These are phyloP conservation scores for Eupithecia centaureata DNA, from an alignment of 2,888 invertebrate genomes.

Conservation along the genomic window DNA sequence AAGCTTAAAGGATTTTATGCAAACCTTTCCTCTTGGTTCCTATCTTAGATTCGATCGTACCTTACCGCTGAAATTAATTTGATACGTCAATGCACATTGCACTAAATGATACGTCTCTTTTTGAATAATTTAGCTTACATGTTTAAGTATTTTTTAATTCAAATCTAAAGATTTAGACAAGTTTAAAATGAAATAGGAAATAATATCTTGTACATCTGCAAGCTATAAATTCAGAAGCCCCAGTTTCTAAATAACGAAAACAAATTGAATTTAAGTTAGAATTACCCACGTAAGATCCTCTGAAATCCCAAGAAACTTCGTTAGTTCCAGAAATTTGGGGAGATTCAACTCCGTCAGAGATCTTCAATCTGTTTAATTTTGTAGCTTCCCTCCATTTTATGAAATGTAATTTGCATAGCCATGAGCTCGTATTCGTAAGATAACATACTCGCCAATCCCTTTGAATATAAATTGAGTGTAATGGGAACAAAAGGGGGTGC, in stretches of 20 bases:
- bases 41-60: no score
- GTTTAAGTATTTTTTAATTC: no score
- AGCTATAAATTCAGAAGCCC: not conserved
- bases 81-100: no score
- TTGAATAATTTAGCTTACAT: no score
- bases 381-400: conserved; percentile 46
- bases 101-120: no score
- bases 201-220: not conserved
- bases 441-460: conserved; percentile 33
- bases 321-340: conserved; percentile 39
- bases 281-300: conserved; percentile 30
- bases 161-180: no score
- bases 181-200: no score
- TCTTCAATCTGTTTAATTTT: conserved; percentile 54
- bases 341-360: conserved; percentile 46
- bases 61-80: no score
- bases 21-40: no score
- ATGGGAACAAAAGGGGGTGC: conserved; percentile 33
- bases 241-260: conserved; percentile 8
- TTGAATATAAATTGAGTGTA: conserved; percentile 37
- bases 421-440: conserved; percentile 39
- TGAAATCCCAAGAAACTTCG: conserved; percentile 39
- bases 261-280: conserved; percentile 42
- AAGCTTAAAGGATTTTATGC: not conserved
- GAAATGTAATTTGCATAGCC: conserved; percentile 51